phyloP scores from a whole-genome alignment of 2,797 vertebrate species.

The Sandelia bainsii region DNA sequence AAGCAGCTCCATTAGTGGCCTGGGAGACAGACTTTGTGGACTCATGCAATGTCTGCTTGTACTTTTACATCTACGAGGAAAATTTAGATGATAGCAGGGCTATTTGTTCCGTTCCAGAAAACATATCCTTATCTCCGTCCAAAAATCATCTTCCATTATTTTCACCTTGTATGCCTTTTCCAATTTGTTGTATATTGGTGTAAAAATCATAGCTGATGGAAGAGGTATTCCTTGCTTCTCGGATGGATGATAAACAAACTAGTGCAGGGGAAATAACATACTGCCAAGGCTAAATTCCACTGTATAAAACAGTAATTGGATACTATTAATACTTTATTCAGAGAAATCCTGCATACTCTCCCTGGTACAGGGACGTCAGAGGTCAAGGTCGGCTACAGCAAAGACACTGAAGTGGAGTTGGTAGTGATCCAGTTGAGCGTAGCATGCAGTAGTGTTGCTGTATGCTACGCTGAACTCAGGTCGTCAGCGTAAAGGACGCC shows the following conservation, averaged over 20 bases:
- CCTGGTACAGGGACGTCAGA: constrained; percentile 13
- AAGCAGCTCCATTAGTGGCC: constrained; percentile 75
- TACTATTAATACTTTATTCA: constrained; percentile 1
- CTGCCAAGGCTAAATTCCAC: not conserved
- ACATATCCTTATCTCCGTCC: constrained; percentile 50
- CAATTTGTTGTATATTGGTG: constrained; percentile 25
- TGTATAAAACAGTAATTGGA: constrained; percentile 5
- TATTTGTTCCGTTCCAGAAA: constrained; percentile 67
- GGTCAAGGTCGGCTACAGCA: not conserved
- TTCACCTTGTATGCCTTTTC: constrained; percentile 52
- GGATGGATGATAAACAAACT: constrained; percentile 6
- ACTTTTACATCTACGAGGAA: constrained; percentile 67
- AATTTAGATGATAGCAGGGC: constrained; percentile 60
- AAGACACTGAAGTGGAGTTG: not conserved
- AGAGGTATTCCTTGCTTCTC: constrained; percentile 10
- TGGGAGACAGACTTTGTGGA: constrained; percentile 66
- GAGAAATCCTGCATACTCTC: not conserved
- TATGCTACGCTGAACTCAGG: constrained; percentile 2
- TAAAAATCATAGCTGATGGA: constrained; percentile 22
- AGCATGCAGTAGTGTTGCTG: not conserved
- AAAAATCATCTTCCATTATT: constrained; percentile 48
- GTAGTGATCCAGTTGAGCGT: constrained; percentile 15
- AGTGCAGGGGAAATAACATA: constrained; percentile 4
- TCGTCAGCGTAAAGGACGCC: not conserved
- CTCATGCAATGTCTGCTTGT: constrained; percentile 65